These are phyloP conservation scores for Sternarchorhynchus goeldii DNA, from an alignment of 2,797 vertebrate genomes.

Conservation along the genomic window DNA sequence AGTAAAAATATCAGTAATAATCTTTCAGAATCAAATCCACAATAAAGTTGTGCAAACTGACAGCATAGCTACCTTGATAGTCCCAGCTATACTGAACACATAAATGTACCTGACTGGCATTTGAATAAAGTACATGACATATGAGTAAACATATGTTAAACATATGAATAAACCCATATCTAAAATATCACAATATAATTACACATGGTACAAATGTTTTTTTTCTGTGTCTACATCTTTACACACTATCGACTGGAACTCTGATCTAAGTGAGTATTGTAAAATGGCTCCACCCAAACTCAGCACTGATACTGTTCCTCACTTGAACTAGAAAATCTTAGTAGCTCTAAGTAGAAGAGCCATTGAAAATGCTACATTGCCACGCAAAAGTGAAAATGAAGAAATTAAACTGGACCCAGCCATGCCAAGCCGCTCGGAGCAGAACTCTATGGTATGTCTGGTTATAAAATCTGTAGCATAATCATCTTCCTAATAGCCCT, in stretches of 20 bases:
- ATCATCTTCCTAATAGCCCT: conserved; percentile 23
- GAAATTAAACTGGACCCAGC: background rate
- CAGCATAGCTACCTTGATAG: background rate
- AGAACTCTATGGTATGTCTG: background rate
- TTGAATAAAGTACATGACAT: too few relatives aligned
- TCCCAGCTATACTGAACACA: too few relatives aligned
- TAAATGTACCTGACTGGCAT: too few relatives aligned
- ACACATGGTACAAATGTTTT: too few relatives aligned
- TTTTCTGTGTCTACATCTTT: background rate
- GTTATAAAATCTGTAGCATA: conserved; percentile 9
- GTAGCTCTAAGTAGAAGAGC: background rate
- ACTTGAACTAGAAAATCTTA: background rate
- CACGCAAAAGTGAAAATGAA: conserved; percentile 3
- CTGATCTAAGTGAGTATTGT: background rate
- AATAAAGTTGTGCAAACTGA: background rate
- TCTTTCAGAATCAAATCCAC: too few relatives aligned
- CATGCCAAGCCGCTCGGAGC: conserved; percentile 1
- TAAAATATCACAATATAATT: too few relatives aligned
- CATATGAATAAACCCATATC: too few relatives aligned
- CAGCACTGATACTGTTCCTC: conserved; percentile 1
- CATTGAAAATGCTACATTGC: background rate
- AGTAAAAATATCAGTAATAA: too few relatives aligned
- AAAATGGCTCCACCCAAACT: conserved; percentile 29
- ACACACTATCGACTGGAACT: too few relatives aligned
- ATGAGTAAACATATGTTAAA: too few relatives aligned